Base-by-base conservation (phyloP, 2,888 invertebrate genomes). In the Bombyx huttoni region DNA sequence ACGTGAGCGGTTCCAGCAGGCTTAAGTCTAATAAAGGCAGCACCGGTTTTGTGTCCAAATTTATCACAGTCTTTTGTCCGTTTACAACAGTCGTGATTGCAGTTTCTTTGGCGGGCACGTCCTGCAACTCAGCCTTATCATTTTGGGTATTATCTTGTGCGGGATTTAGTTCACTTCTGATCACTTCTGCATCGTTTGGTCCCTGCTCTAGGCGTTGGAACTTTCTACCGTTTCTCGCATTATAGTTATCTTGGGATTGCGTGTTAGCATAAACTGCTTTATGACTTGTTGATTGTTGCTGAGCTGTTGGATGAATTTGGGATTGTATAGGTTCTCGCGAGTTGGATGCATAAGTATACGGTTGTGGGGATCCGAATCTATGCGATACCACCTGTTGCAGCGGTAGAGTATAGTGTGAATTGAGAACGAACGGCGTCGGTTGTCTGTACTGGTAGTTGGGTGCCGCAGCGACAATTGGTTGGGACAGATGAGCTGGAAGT, bases 1-100 rank as follows among this genome's bases (percentile, higher is more conserved):
- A 89, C 8, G 78, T 81, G 54, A 89, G 64, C 6, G 89, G 89
- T 57, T 88, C 82, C 46, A 86, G 67, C 49, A 87, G 78, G 55
- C 73, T 82, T 34, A 89, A 67, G 53, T 88, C 83, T 49, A 89
- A 56, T 1, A 86, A 63, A 47, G 82, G 85, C 7, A 87, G 49
- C 7, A 75, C 67, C 3, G 83, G 84, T 53, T 81, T 75, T 2
- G 81, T 81, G 50, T 78, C 68, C 49, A 86, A 61, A 54, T 79
- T 75, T 14, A 83, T 69, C 10, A 78, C 66, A 13, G 81, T 75
- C 56, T 79, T 79, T 59, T 84, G 66, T 40, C 84, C 84, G 56
- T 85, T 79, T 34, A 77, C 70, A 46, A 75, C 68, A 13, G 81
- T 75, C 12, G 78, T 75, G n/a, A 82, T 55, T 12, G 59, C 62